A percentile compares a stretch with the other conserved stretches of the same genome.
Conservation (phyloP, 2,888 invertebrate genomes). For the Branchellion lobata region DNA sequence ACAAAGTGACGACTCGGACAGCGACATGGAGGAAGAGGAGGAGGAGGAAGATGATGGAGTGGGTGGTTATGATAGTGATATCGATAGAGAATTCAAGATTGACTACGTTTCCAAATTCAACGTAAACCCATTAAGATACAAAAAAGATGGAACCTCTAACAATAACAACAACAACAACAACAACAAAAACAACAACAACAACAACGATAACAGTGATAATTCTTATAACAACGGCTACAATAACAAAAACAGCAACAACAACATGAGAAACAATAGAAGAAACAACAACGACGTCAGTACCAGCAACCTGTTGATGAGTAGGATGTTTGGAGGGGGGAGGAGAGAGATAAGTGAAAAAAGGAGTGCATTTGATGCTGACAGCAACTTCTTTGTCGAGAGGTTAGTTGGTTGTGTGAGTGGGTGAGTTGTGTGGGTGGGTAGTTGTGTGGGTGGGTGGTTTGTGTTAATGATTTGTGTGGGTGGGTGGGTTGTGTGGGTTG, state of each 20-base stretch:
- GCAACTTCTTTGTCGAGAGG: no score
- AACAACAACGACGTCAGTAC: not conserved
- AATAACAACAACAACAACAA: not conserved
- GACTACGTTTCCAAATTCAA: conserved; percentile 61
- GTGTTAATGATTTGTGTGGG: no score
- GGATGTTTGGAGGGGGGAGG: not conserved
- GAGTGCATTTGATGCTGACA: no score
- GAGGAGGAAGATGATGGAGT: not conserved
- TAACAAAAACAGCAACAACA: not conserved
- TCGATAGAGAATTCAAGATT: conserved; percentile 60
- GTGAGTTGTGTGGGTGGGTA: no score
- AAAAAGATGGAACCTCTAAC: conserved; percentile 55
- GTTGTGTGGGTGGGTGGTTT: no score
- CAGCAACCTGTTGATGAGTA: not conserved
- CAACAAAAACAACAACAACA: not conserved
- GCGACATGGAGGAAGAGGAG: conserved; percentile 62
- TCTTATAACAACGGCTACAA: not conserved
- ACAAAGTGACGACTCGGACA: conserved; percentile 62
- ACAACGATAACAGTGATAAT: not conserved
- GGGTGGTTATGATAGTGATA: conserved; percentile 62
- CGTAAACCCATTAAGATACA: conserved; percentile 55
- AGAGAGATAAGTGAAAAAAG: no score
- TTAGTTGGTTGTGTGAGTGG: no score
- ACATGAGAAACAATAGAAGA: not conserved
- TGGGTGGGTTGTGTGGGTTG: no score